phyloP scores from a whole-genome alignment of 2,888 invertebrate genomes.

The Drosophila conformis region DNA sequence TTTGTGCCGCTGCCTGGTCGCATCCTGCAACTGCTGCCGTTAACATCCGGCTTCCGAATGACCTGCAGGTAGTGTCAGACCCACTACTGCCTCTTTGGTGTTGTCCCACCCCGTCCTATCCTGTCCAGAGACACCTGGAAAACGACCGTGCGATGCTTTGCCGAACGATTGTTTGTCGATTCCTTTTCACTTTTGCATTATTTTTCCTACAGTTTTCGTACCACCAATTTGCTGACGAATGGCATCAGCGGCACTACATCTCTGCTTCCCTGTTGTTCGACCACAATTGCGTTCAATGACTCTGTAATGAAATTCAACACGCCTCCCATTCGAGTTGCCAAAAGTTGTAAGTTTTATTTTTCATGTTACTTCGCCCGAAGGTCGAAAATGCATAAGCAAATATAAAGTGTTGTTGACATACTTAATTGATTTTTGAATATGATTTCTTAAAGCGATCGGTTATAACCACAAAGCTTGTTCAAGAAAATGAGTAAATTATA shows the following conservation, averaged over 20 bases:
- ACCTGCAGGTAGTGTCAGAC: constrained; percentile 35
- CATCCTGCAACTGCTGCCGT: constrained; percentile 61
- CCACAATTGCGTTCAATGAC: constrained; percentile 1
- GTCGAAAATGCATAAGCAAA: not conserved
- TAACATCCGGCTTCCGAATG: constrained; percentile 73
- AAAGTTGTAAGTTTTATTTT: not conserved
- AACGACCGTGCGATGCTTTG: constrained; percentile 13
- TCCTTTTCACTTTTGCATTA: constrained; percentile 25
- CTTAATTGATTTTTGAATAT: not conserved
- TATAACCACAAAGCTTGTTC: not conserved
- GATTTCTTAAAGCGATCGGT: not conserved
- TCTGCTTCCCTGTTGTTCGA: not conserved
- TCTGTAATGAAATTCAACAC: not conserved
- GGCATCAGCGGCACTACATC: not conserved
- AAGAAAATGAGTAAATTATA: not conserved
- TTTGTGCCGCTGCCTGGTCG: constrained; percentile 60
- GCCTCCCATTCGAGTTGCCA: not conserved
- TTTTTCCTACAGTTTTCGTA: constrained; percentile 41
- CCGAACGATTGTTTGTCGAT: constrained; percentile 36
- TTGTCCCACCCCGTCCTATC: not conserved
- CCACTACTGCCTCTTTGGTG: not conserved
- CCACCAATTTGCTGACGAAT: constrained; percentile 46
- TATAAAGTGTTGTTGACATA: not conserved
- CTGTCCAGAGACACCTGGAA: constrained; percentile 9
- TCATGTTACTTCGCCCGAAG: not conserved